phyloP scores from a whole-genome alignment of 2,888 invertebrate genomes.

The Parthenolecanium corni region DNA sequence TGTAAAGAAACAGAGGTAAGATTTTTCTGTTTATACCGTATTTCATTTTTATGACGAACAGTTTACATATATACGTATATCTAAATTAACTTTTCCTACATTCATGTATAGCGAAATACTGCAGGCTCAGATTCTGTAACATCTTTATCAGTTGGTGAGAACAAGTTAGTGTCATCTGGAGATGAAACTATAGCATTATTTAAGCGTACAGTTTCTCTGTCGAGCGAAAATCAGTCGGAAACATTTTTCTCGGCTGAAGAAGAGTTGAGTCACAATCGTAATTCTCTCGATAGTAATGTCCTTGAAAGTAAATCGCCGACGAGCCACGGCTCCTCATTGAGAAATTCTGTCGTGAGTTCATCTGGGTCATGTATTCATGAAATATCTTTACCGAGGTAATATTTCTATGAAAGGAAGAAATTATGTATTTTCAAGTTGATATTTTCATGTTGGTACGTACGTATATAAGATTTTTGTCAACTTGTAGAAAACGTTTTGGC shows the following conservation, averaged over 20 bases:
- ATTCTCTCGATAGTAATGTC: constrained; percentile 24
- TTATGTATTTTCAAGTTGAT: neutral
- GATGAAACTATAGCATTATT: constrained; percentile 38
- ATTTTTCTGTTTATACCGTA: too few relatives aligned
- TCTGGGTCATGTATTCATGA: constrained; percentile 14
- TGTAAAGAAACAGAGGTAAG: constrained; percentile 9
- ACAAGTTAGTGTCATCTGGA: neutral
- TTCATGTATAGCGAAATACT: neutral
- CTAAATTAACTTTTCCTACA: neutral
- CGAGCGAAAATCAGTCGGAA: constrained; percentile 82
- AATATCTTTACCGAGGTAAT: constrained; percentile 9
- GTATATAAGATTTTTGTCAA: neutral
- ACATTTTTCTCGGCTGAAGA: constrained; percentile 90
- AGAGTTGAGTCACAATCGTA: constrained; percentile 47
- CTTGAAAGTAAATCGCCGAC: constrained; percentile 30
- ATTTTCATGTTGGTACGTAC: neutral
- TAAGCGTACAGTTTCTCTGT: constrained; percentile 73
- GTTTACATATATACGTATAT: neutral
- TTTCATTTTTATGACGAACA: neutral
- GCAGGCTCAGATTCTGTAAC: constrained; percentile 7
- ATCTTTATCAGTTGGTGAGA: constrained; percentile 13
- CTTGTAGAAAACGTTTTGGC: constrained; percentile 44
- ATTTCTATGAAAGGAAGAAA: too few relatives aligned
- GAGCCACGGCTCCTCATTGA: constrained; percentile 35
- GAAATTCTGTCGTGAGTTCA: constrained; percentile 33